Conservation (phyloP, 1,140 invertebrate species). For the Octopus sinensis region DNA sequence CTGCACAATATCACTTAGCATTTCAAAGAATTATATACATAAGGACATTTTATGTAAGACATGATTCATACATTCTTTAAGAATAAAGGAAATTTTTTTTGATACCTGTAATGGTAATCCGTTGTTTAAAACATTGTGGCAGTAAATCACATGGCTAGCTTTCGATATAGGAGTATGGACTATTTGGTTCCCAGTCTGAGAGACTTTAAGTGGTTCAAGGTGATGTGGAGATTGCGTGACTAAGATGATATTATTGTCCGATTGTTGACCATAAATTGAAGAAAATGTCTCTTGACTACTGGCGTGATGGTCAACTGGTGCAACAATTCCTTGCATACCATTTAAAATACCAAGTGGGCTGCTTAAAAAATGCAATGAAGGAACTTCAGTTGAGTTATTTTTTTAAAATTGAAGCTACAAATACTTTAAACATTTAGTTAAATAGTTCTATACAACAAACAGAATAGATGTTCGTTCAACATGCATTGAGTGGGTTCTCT, state of each 20-base stretch:
- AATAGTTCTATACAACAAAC: too few species aligned
- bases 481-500: too few species aligned
- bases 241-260: background rate
- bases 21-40: too few species aligned
- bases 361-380: background rate
- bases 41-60: too few species aligned
- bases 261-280: background rate
- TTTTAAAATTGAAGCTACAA: too few species aligned
- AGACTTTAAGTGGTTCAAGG: background rate
- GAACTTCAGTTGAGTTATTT: too few species aligned
- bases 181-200: background rate
- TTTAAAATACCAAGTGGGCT: background rate
- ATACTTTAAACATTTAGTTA: too few species aligned
- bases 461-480: too few species aligned
- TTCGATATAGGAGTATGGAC: background rate
- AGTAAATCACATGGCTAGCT: background rate
- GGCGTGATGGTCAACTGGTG: background rate
- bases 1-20: too few species aligned
- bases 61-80: too few species aligned
- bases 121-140: background rate
- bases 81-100: background rate
- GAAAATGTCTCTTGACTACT: background rate
- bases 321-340: background rate
- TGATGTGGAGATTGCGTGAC: background rate
- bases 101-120: background rate